phyloP scores from a whole-genome alignment of 2,888 invertebrate species.

The Leucania comma region DNA sequence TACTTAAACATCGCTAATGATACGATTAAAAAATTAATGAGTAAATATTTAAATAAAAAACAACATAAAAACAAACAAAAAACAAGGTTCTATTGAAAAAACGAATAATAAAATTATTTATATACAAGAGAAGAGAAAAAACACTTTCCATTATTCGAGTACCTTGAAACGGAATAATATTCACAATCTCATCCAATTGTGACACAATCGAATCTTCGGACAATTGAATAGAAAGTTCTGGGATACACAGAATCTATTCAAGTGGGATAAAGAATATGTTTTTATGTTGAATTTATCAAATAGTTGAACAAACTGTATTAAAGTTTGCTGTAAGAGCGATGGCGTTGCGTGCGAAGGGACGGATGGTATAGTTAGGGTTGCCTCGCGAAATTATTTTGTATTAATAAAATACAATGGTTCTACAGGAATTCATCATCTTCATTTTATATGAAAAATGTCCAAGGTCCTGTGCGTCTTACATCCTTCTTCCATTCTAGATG shows the following conservation, averaged over 20 bases:
- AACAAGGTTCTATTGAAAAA: too few relatives aligned
- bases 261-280: conserved; percentile 60
- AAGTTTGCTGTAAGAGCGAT: conserved; percentile 67
- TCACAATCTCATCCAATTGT: conserved; percentile 40
- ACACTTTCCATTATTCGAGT: conserved; percentile 27
- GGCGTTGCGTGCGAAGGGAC: conserved; percentile 60
- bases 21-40: too few relatives aligned
- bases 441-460: too few relatives aligned
- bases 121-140: not conserved
- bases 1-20: too few relatives aligned
- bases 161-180: conserved; percentile 33
- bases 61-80: too few relatives aligned
- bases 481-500: too few relatives aligned
- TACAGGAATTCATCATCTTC: too few relatives aligned
- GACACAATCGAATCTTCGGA: conserved; percentile 50
- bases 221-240: conserved; percentile 59
- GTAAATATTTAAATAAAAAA: too few relatives aligned
- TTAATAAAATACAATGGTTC: too few relatives aligned
- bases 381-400: not conserved
- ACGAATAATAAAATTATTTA: too few relatives aligned
- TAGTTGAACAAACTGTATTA: conserved; percentile 72
- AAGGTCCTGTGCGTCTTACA: too few relatives aligned
- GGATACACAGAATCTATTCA: conserved; percentile 54
- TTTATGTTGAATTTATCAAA: conserved; percentile 70
- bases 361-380: conserved; percentile 30